Percentiles rank a stretch among this genome's conserved stretches.
These are phyloP conservation scores for Seira musarum DNA, from an alignment of 2,888 invertebrate genomes.

Conservation along the genomic window DNA sequence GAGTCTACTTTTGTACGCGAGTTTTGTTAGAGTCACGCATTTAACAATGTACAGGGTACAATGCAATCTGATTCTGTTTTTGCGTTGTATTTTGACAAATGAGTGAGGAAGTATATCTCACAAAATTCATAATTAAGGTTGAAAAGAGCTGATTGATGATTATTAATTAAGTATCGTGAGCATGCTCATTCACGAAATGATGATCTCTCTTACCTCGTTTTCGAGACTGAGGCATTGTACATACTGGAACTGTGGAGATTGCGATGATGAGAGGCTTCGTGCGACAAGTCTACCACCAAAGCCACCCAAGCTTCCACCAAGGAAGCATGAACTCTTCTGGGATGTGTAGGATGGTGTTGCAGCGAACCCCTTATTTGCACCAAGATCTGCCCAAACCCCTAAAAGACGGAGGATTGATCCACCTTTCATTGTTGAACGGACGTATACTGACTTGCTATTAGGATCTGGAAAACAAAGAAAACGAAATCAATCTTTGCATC, in stretches of 20 bases:
- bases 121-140: constrained; percentile 16
- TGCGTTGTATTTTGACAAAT: too few relatives aligned
- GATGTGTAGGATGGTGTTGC: constrained; percentile 30
- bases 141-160: too few relatives aligned
- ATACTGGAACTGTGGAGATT: constrained; percentile 75
- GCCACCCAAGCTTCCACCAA: constrained; percentile 67
- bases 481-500: constrained; percentile 6
- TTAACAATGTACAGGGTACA: too few relatives aligned
- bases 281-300: constrained; percentile 68
- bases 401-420: constrained; percentile 82
- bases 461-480: constrained; percentile 63
- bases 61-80: too few relatives aligned
- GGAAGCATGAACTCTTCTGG: constrained; percentile 56
- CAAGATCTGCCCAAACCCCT: constrained; percentile 83
- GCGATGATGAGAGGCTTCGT: constrained; percentile 61
- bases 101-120: constrained; percentile 44
- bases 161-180: too few relatives aligned
- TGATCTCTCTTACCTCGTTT: constrained; percentile 78
- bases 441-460: constrained; percentile 74
- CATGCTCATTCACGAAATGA: too few relatives aligned
- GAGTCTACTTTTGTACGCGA: too few relatives aligned
- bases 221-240: constrained; percentile 83
- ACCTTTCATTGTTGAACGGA: constrained; percentile 81
- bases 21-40: too few relatives aligned
- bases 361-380: constrained; percentile 54